These are phyloP conservation scores for Melolontha melolontha DNA, from an alignment of 2,888 invertebrate species.

Conservation along the genomic window DNA sequence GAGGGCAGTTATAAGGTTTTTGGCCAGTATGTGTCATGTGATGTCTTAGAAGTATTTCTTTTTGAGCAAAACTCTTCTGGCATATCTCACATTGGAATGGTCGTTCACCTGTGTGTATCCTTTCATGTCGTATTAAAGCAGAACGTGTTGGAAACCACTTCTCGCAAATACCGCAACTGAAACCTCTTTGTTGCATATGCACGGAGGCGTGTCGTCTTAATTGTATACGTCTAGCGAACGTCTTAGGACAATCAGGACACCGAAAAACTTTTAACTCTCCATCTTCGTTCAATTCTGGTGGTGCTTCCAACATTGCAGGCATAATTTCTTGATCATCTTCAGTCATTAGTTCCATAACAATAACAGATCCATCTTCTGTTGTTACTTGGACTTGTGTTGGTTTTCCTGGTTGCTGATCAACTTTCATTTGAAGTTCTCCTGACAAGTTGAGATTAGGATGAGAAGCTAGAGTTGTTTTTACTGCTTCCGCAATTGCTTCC, in stretches of 20 bases:
- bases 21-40: constrained; percentile 71
- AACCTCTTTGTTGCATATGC: constrained; percentile 71
- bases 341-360: constrained; percentile 65
- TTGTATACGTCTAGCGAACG: constrained; percentile 72
- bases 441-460: constrained; percentile 59
- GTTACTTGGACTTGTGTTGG: constrained; percentile 65
- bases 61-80: constrained; percentile 78
- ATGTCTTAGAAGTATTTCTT: constrained; percentile 76
- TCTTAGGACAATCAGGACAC: constrained; percentile 74
- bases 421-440: constrained; percentile 57
- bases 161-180: constrained; percentile 72
- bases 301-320: constrained; percentile 19
- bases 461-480: constrained; percentile 62
- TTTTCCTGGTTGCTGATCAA: constrained; percentile 59
- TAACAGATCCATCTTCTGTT: constrained; percentile 66
- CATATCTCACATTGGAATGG: constrained; percentile 71
- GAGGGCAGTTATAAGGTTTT: constrained; percentile 75
- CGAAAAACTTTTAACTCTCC: constrained; percentile 68
- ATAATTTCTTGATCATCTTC: constrained; percentile 58
- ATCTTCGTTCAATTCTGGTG: constrained; percentile 56
- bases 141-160: constrained; percentile 77
- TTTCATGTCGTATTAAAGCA: constrained; percentile 76
- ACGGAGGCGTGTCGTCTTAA: constrained; percentile 73
- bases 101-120: constrained; percentile 75
- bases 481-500: constrained; percentile 64